A percentile compares a stretch with the other conserved stretches of the same genome.
phyloP scores from a whole-genome alignment of 2,113 vertebrate genomes.

The Chelonoidis abingdonii region DNA sequence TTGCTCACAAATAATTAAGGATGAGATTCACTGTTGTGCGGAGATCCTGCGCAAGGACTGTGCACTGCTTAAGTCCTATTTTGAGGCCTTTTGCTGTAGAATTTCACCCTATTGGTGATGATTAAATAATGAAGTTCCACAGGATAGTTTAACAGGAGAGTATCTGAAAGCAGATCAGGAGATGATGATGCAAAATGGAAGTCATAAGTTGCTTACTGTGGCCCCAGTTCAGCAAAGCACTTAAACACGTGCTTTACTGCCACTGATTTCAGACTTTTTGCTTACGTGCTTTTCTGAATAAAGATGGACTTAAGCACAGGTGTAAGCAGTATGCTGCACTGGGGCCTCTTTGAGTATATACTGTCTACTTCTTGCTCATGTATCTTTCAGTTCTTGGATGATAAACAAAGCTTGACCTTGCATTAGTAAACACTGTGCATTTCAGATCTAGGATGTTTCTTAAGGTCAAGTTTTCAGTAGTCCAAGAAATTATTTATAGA shows the following conservation, averaged over 20 bases:
- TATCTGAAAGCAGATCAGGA: slow-evolving; percentile 2
- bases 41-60: not conserved
- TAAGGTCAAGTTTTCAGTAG: not conserved
- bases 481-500: not conserved
- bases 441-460: not conserved
- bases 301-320: slow-evolving; percentile 7
- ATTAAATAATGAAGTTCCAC: not conserved
- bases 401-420: not conserved
- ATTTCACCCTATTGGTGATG: not conserved
- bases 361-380: slow-evolving; percentile 12
- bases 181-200: not conserved
- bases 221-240: not conserved
- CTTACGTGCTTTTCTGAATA: slow-evolving; percentile 54
- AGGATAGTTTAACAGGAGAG: not conserved
- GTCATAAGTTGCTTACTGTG: not conserved
- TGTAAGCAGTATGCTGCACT: slow-evolving; percentile 45
- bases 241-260: not conserved
- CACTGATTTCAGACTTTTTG: not conserved
- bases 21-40: not conserved
- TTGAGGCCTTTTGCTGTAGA: not conserved
- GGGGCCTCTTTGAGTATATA: slow-evolving; percentile 61
- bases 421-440: not conserved
- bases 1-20: too few relatives aligned
- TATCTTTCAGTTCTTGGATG: slow-evolving; percentile 30
- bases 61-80: not conserved